Conservation (phyloP, 2,113 vertebrate genomes). For the Daboia siamensis region DNA sequence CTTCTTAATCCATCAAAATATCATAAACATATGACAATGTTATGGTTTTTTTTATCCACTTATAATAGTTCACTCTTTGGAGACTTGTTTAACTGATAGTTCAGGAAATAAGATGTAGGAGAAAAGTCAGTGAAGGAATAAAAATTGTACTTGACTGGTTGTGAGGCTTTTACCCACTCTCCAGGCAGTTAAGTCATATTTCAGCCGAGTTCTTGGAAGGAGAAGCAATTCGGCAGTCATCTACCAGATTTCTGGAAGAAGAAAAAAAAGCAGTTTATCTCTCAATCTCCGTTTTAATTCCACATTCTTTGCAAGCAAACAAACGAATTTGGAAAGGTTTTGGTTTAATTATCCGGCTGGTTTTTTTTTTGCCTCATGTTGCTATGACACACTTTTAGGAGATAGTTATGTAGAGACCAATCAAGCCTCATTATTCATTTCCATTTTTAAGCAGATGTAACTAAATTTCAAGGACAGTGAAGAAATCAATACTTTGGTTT, state of each 20-base stretch:
- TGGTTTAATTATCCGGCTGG: neutral
- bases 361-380: neutral
- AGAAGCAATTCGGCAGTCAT: neutral
- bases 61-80: neutral
- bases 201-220: neutral
- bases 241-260: neutral
- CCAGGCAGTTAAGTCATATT: neutral
- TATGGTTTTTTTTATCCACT: neutral
- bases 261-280: neutral
- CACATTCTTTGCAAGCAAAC: neutral
- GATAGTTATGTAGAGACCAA: neutral
- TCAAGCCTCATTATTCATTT: neutral
- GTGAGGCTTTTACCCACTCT: neutral
- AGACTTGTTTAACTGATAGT: too few species aligned
- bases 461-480: neutral
- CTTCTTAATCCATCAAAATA: neutral
- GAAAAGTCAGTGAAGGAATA: neutral
- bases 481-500: fast-evolving
- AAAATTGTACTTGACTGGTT: neutral
- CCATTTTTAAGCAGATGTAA: neutral
- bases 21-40: neutral
- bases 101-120: neutral
- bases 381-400: neutral
- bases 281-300: neutral
- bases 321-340: neutral